Base-by-base conservation (phyloP, 2,888 invertebrate genomes). In the Platycnemis pennipes region DNA sequence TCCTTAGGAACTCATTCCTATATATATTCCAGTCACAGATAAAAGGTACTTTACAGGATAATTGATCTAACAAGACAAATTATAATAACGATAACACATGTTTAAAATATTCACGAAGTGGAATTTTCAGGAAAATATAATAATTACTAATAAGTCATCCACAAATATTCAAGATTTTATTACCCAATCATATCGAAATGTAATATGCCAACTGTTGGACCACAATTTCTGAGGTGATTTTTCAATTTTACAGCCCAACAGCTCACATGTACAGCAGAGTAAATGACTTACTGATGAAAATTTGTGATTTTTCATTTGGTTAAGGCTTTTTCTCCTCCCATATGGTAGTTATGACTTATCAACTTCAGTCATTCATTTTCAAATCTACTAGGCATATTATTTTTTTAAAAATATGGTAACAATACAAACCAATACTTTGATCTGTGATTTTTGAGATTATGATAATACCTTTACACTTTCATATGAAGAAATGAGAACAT, bases 161-260 rank as follows among this genome's bases (percentile, higher is more conserved):
- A 77, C 77, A 77, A 77, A 37, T 77, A 77, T 77, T 31, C 26
- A 77, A 77, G 69, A 89, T 91, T 91, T 91, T 91, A 91, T 91
- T 91, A 91, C 91, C 63, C 91, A 91, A 91, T 91, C 44, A 63
- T 91, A 91, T 91, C 63, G 91, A 91, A 91, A 91, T 63, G 37
- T 91, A 44, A 44, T 63, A 63, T 44, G 63, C n/a, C 63, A 63
- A 44, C 63, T 56, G 42, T 63, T 91, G 26, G 63, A 69, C 44
- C 69, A 42, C 56, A 89, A 26, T 88, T 88, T 4, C 16, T 88
- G 44, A 44, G 56, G 31, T 56, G 22, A 26, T n/a, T 37, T 69
- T 91, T 42, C 19, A 19, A 42, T 26, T 11, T 44, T 45, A 16
- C 13, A n/a, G 26, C 44, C 44, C 63, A 91, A 44, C 31, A 44